A percentile compares a stretch with the other conserved stretches of the same genome.
These are phyloP conservation scores for Neoscelio sp. DNA, from an alignment of 2,888 invertebrate genomes.

Conservation along the genomic window DNA sequence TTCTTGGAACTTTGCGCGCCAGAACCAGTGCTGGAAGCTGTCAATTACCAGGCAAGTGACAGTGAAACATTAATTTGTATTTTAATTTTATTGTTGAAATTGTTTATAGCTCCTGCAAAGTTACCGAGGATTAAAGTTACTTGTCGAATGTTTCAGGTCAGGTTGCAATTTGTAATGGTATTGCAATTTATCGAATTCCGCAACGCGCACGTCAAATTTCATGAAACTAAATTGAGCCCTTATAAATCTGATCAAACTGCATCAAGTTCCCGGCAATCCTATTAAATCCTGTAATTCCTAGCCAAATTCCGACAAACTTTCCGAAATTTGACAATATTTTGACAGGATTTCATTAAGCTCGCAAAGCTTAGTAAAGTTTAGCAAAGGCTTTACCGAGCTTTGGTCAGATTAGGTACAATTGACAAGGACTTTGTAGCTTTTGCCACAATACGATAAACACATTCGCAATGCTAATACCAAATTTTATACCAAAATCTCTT, in stretches of 20 bases:
- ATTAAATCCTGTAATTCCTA: constrained; percentile 42
- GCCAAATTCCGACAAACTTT: constrained; percentile 36
- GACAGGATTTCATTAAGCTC: constrained; percentile 49
- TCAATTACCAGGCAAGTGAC: constrained; percentile 91
- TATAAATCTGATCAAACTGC: constrained; percentile 38
- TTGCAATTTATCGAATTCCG: constrained; percentile 3
- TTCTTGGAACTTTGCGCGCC: constrained; percentile 98
- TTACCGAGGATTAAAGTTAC: too few species aligned
- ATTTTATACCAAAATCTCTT: too few species aligned
- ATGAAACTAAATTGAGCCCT: constrained; percentile 6
- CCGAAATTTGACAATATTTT: constrained; percentile 58
- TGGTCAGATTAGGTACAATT: constrained; percentile 1
- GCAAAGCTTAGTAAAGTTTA: constrained; percentile 38
- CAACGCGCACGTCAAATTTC: neutral
- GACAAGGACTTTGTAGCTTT: constrained; percentile 5
- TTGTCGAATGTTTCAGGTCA: neutral
- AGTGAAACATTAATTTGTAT: too few species aligned
- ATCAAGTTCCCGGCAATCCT: constrained; percentile 39
- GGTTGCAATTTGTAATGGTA: neutral
- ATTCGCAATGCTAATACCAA: too few species aligned
- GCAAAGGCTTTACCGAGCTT: constrained; percentile 25
- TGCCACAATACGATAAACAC: constrained; percentile 8
- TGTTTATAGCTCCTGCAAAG: too few species aligned
- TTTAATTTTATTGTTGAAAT: too few species aligned
- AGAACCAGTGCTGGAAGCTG: constrained; percentile 96